These are phyloP conservation scores for Macrostomum cliftonense DNA, from an alignment of 2,888 invertebrate genomes.

Conservation along the genomic window DNA sequence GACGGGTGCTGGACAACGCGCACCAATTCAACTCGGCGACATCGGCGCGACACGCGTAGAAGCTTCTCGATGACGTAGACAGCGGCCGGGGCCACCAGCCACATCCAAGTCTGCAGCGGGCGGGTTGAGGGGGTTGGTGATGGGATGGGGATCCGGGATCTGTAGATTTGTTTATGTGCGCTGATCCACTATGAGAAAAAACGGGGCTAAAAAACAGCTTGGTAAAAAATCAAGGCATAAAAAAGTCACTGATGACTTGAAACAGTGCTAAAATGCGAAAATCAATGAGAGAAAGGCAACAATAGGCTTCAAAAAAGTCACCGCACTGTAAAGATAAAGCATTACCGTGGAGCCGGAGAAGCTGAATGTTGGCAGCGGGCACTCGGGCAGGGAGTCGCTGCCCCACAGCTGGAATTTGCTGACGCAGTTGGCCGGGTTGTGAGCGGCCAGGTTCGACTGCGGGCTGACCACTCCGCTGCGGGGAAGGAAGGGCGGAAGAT, in stretches of 20 bases:
- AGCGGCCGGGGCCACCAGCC: slow-evolving; percentile 28
- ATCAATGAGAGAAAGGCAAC: no score
- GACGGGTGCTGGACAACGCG: slow-evolving; percentile 34
- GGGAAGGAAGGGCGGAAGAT: background rate
- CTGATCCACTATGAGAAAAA: no score
- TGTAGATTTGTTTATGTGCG: no score
- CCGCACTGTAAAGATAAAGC: no score
- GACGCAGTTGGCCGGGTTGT: slow-evolving; percentile 22
- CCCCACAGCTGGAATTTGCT: slow-evolving; percentile 23
- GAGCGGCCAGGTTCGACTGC: slow-evolving; percentile 24
- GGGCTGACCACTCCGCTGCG: slow-evolving; percentile 25
- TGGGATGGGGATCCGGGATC: no score
- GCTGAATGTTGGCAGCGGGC: slow-evolving; percentile 15
- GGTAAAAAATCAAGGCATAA: no score
- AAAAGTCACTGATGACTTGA: no score
- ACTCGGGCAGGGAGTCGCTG: slow-evolving; percentile 13
- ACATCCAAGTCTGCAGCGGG: slow-evolving; percentile 28
- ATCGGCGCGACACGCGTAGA: slow-evolving; percentile 25
- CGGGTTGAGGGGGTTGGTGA: no score
- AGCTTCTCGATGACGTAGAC: slow-evolving; percentile 29
- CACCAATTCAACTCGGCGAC: slow-evolving; percentile 24
- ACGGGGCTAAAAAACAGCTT: no score
- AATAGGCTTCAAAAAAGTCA: no score
- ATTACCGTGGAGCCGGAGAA: background rate
- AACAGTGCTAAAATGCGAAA: no score